phyloP scores from a whole-genome alignment of 2,797 vertebrate genomes.

The Vultur gryphus region DNA sequence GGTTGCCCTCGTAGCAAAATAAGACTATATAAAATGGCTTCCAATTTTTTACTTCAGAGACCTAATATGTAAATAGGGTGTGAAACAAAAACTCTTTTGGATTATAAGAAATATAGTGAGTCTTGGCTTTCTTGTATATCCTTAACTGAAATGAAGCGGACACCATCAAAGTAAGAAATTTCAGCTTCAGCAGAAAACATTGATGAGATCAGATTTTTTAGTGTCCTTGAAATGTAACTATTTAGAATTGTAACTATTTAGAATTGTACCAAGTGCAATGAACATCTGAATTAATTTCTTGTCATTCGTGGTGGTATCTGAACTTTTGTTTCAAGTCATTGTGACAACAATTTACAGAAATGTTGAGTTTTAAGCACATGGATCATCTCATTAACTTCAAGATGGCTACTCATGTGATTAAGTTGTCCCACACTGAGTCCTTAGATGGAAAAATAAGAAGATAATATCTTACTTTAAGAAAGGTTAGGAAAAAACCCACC shows the following conservation, averaged over 20 bases:
- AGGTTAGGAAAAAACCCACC: rapidly evolving
- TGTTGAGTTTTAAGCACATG: neutral
- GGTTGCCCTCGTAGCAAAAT: neutral
- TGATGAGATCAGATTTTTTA: neutral
- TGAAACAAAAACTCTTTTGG: neutral
- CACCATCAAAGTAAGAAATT: neutral
- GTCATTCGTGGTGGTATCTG: neutral
- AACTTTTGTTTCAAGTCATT: neutral
- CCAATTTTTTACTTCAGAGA: neutral
- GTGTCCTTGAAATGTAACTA: neutral
- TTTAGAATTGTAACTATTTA: neutral
- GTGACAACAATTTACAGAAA: neutral
- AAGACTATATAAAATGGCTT: neutral
- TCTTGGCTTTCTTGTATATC: neutral
- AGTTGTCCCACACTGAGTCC: neutral
- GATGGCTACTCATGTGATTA: neutral
- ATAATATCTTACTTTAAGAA: neutral
- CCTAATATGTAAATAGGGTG: neutral
- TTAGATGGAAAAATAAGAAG: neutral
- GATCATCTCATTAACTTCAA: neutral
- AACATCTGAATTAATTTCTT: neutral
- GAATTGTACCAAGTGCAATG: neutral
- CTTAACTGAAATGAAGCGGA: neutral
- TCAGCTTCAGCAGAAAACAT: neutral
- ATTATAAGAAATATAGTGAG: neutral